Evolutionary conservation across 2,797 vertebrate genomes (phyloP).

Genomic region (Nothura maculosa): DNA sequence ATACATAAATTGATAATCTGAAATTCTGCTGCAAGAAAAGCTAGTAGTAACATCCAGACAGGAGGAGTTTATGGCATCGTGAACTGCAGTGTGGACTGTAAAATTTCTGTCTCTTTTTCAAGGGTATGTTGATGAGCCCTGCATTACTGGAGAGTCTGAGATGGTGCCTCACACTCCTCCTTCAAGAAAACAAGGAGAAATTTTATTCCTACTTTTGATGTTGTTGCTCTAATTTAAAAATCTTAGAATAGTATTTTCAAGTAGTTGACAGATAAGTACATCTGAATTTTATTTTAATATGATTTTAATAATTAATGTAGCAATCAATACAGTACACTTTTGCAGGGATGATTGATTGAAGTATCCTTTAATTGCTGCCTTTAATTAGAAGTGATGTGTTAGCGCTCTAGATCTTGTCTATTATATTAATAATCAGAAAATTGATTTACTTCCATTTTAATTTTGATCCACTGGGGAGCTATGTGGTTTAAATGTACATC

Average conservation of each 20-base stretch:
- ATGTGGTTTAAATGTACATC: constrained; percentile 18
- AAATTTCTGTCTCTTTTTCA: background rate
- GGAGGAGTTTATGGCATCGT: background rate
- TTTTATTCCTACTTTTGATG: background rate
- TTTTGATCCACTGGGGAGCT: constrained; percentile 29
- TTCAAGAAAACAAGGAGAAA: background rate
- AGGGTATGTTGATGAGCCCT: background rate
- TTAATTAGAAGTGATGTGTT: constrained; percentile 64
- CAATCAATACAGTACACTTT: constrained; percentile 68
- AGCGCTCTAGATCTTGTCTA: constrained; percentile 42
- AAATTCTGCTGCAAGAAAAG: background rate
- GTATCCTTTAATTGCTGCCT: constrained; percentile 65
- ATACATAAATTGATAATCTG: background rate
- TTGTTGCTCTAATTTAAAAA: constrained; percentile 1
- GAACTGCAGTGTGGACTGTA: background rate
- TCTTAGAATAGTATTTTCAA: constrained; percentile 30
- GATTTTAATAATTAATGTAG: constrained; percentile 70
- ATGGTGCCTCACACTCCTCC: background rate
- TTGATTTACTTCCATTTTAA: constrained; percentile 62
- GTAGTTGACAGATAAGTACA: constrained; percentile 37
- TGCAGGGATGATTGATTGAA: constrained; percentile 63
- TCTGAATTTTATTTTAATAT: constrained; percentile 67
- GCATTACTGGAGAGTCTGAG: background rate
- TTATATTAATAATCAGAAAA: constrained; percentile 66
- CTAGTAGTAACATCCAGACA: background rate